phyloP scores from a whole-genome alignment of 2,888 invertebrate species.

The Dasypogon diadema region DNA sequence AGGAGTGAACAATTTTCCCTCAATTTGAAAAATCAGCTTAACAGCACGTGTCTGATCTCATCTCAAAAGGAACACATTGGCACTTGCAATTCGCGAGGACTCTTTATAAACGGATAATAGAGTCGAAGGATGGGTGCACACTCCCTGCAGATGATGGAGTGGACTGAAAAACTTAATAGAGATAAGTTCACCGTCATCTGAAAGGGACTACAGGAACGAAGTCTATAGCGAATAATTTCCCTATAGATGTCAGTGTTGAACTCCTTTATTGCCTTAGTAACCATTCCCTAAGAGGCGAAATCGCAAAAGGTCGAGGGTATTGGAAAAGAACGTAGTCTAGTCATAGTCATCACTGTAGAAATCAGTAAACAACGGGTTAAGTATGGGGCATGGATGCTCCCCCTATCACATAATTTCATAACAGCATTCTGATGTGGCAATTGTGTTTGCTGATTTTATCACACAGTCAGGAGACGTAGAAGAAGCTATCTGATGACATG shows the following conservation, averaged over 20 bases:
- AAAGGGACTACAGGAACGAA: not conserved
- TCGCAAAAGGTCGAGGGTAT: not conserved
- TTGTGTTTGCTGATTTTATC: conserved; percentile 38
- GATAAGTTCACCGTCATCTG: conserved; percentile 33
- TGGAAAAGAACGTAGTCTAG: not conserved
- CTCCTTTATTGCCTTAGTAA: conserved; percentile 9
- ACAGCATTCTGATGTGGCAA: conserved; percentile 41
- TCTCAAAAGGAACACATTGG: conserved; percentile 31
- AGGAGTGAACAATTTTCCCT: conserved; percentile 37
- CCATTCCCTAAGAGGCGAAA: not conserved
- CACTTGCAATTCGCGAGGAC: conserved; percentile 27
- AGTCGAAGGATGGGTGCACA: not conserved
- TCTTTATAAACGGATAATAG: conserved; percentile 6
- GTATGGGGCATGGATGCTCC: not conserved
- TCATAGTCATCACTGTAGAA: not conserved
- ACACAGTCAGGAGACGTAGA: not conserved
- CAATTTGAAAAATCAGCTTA: conserved; percentile 51
- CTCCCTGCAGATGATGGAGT: not conserved
- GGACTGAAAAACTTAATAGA: conserved; percentile 20
- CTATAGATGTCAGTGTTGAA: not conserved
- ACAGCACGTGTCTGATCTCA: conserved; percentile 47
- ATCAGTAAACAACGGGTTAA: conserved; percentile 24
- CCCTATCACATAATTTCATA: conserved; percentile 32
- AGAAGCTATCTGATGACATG: conserved; percentile 26
- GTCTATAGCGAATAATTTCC: not conserved